Percentiles rank a stretch among this genome's conserved stretches.
phyloP scores from a whole-genome alignment of 2,797 vertebrate species.

The Potorous gilbertii region DNA sequence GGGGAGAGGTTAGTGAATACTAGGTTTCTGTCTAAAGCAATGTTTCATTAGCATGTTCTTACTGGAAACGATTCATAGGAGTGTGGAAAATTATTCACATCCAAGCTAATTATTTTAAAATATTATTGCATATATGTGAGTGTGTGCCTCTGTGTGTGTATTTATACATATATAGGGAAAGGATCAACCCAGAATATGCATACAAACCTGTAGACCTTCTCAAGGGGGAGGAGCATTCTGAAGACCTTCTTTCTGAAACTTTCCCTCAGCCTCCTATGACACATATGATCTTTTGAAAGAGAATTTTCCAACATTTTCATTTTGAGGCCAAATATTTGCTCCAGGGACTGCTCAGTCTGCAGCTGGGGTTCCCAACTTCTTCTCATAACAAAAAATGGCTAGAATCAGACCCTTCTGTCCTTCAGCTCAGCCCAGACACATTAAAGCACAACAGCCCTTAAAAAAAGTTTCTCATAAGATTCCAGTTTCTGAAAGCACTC shows the following conservation, averaged over 20 bases:
- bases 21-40: slow-evolving; percentile 15
- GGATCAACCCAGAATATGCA: neutral
- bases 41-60: neutral
- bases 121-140: neutral
- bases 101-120: slow-evolving; percentile 11
- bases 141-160: neutral
- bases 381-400: slow-evolving; percentile 49
- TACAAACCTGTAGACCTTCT: neutral
- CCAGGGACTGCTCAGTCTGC: slow-evolving; percentile 28
- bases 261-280: slow-evolving; percentile 32
- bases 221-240: neutral
- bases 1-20: neutral
- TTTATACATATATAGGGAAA: too few species aligned
- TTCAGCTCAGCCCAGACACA: neutral
- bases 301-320: slow-evolving; percentile 11
- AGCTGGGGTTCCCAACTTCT: slow-evolving; percentile 20
- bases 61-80: neutral
- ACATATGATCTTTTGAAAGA: slow-evolving; percentile 35
- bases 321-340: slow-evolving; percentile 37
- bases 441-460: neutral
- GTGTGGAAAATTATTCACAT: slow-evolving; percentile 17
- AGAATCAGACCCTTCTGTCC: neutral
- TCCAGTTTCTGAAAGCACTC: neutral
- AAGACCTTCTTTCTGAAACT: slow-evolving; percentile 51
- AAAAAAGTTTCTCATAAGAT: neutral